phyloP scores from a whole-genome alignment of 2,113 vertebrate species.

The Cryptomyrus ogoouensis region DNA sequence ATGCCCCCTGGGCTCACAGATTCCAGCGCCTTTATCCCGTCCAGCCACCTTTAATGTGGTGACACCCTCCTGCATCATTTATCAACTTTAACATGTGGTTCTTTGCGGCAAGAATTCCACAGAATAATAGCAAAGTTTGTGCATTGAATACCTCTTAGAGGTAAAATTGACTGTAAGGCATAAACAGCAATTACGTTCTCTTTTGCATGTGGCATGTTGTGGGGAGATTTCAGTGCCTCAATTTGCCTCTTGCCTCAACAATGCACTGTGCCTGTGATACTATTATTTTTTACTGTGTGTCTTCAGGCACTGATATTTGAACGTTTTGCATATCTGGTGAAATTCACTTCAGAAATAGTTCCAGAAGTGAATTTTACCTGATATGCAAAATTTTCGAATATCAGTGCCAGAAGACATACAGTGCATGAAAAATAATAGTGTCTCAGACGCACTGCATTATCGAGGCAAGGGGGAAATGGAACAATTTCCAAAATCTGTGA shows the following conservation, averaged over 20 bases:
- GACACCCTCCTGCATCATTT: background rate
- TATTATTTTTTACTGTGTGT: background rate
- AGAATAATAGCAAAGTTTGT: background rate
- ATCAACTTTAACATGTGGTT: conserved; percentile 4
- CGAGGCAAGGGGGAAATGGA: background rate
- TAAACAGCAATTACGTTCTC: background rate
- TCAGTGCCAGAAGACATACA: background rate
- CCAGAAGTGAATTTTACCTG: background rate
- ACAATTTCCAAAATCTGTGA: background rate
- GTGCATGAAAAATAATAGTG: background rate
- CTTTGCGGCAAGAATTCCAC: background rate
- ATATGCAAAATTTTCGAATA: background rate
- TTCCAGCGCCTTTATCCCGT: background rate
- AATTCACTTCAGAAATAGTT: background rate
- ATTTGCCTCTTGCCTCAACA: background rate
- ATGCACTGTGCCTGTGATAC: background rate
- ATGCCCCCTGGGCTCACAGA: background rate
- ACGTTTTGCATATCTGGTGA: background rate
- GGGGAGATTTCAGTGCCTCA: background rate
- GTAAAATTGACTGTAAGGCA: conserved; percentile 4
- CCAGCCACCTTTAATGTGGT: background rate
- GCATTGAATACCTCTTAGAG: background rate
- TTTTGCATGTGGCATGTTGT: background rate
- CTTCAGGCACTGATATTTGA: background rate
- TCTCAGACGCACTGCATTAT: background rate